phyloP scores from a whole-genome alignment of 2,797 vertebrate species.

The Pangasius krempfi region DNA sequence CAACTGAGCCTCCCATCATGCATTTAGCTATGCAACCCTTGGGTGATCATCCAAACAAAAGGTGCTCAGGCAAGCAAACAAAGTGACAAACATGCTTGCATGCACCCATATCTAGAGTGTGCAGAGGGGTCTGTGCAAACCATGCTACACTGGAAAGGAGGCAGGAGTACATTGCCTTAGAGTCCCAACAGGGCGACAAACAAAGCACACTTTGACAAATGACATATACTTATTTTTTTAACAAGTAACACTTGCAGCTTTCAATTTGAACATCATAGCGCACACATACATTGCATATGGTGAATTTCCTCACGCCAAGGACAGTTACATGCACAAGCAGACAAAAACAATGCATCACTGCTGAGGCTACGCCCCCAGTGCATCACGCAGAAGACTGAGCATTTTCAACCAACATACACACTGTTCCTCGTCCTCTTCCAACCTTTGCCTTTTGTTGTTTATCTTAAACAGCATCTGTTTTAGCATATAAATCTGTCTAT shows the following conservation, averaged over 20 bases:
- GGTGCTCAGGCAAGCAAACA: conserved; percentile 42
- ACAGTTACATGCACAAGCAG: not conserved
- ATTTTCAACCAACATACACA: not conserved
- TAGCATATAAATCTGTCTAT: not conserved
- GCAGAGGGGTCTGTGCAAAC: conserved; percentile 38
- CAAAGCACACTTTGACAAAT: not conserved
- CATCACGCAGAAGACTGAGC: not conserved
- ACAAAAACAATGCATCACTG: not conserved
- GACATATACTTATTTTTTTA: not conserved
- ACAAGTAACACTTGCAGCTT: not conserved
- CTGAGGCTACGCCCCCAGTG: not conserved
- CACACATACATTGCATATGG: not conserved
- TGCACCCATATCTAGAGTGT: conserved; percentile 35
- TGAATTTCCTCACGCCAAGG: not conserved
- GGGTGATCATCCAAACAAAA: conserved; percentile 32
- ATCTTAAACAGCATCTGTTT: not conserved
- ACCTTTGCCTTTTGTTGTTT: not conserved
- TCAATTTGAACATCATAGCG: not conserved
- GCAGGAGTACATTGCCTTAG: not conserved
- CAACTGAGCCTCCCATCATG: conserved; percentile 38
- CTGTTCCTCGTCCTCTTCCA: not conserved
- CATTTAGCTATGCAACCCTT: conserved; percentile 13
- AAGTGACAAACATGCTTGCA: conserved; percentile 44
- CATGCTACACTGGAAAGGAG: conserved; percentile 22
- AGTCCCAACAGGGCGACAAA: not conserved